These are phyloP conservation scores for Lithobates pipiens DNA, from an alignment of 2,797 vertebrate genomes.

Conservation along the genomic window DNA sequence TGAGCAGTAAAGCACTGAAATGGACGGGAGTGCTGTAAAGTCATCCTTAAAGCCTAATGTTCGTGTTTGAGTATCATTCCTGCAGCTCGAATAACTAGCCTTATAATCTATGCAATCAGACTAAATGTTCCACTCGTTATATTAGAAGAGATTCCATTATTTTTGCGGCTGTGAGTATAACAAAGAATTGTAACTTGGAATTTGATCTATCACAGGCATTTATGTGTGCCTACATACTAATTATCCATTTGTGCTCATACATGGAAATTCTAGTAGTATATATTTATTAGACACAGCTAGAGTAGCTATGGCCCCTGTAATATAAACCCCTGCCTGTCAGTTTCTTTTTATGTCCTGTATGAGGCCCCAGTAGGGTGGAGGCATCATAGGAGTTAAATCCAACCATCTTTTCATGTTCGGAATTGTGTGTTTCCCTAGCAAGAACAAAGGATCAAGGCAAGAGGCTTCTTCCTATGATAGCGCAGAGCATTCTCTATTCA, in stretches of 20 bases:
- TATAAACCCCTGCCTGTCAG: not conserved
- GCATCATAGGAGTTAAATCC: slow-evolving; percentile 5
- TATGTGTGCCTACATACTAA: not conserved
- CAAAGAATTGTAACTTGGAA: not conserved
- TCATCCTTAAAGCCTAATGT: too few relatives aligned
- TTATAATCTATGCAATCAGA: too few relatives aligned
- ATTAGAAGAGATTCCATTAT: not conserved
- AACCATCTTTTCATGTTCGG: slow-evolving; percentile 37
- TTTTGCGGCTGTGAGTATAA: not conserved
- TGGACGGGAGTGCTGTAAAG: too few relatives aligned
- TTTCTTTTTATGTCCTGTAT: not conserved
- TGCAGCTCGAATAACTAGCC: too few relatives aligned
- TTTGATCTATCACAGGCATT: not conserved
- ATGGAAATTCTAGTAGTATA: slow-evolving; percentile 9
- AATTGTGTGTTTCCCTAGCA: slow-evolving; percentile 20
- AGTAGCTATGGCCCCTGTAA: not conserved
- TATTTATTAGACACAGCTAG: slow-evolving; percentile 27
- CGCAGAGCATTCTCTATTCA: slow-evolving; percentile 3
- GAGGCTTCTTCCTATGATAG: slow-evolving; percentile 18
- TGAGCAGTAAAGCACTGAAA: too few relatives aligned
- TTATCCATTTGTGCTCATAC: slow-evolving; percentile 40
- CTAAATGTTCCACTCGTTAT: not conserved
- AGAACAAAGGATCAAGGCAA: slow-evolving; percentile 45
- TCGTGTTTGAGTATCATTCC: too few relatives aligned
- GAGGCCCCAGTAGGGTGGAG: not conserved